Percentiles rank a stretch among this genome's conserved stretches.
phyloP scores from a whole-genome alignment of 2,888 invertebrate genomes.

The Drosophila longiperda region DNA sequence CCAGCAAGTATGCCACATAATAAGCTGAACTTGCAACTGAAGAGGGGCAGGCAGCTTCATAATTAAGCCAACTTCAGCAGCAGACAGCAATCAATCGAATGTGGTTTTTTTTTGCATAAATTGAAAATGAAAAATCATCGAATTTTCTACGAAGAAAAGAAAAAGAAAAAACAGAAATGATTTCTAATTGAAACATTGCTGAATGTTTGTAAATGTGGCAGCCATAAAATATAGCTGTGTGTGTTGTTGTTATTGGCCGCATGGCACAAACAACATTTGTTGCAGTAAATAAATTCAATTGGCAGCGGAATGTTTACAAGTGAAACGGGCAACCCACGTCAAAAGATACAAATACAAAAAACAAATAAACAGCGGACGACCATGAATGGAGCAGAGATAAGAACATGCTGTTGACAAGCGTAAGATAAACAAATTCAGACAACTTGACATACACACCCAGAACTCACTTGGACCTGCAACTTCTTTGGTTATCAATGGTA shows the following conservation, averaged over 20 bases:
- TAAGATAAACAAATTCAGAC: slow-evolving; percentile 75
- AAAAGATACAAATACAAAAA: slow-evolving; percentile 49
- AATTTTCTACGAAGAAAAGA: slow-evolving; percentile 2
- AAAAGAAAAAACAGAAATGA: slow-evolving; percentile 5
- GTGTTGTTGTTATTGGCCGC: slow-evolving; percentile 47
- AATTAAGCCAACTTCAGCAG: slow-evolving; percentile 24
- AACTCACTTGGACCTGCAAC: slow-evolving; percentile 10
- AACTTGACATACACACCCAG: slow-evolving; percentile 37
- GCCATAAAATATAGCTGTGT: slow-evolving; percentile 68
- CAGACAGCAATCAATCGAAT: slow-evolving; percentile 29
- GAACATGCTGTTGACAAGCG: slow-evolving; percentile 69
- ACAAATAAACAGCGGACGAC: slow-evolving; percentile 59
- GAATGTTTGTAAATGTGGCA: slow-evolving; percentile 20
- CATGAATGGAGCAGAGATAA: slow-evolving; percentile 4
- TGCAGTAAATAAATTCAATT: slow-evolving; percentile 79
- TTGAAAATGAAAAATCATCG: slow-evolving; percentile 8
- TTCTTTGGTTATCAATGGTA: slow-evolving; percentile 63
- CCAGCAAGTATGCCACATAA: slow-evolving; percentile 35
- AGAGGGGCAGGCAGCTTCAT: not conserved
- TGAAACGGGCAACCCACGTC: slow-evolving; percentile 27
- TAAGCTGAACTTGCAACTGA: slow-evolving; percentile 17
- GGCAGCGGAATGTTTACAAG: slow-evolving; percentile 75
- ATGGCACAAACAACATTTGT: slow-evolving; percentile 56
- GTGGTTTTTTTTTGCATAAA: slow-evolving; percentile 43
- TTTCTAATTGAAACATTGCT: slow-evolving; percentile 67